Evolutionary conservation across 2,113 vertebrate genomes (phyloP).

Genomic region (Danio rerio): DNA sequence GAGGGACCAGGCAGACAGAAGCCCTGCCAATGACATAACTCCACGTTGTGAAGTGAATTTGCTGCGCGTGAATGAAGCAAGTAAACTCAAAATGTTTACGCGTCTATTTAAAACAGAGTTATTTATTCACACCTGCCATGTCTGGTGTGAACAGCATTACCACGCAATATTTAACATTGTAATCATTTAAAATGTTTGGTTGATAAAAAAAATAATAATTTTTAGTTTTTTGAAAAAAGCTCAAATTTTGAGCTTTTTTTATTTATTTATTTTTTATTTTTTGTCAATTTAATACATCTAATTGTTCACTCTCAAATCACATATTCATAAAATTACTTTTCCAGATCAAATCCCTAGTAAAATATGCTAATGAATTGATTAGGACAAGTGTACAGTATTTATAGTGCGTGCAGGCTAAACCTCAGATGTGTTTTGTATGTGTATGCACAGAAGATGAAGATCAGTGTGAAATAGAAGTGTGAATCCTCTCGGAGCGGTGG

Average conservation of each 20-base stretch:
- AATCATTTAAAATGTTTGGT: too few species aligned
- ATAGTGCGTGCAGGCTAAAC: background rate
- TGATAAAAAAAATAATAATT: too few species aligned
- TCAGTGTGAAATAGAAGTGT: slow-evolving; percentile 6
- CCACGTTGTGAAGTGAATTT: too few species aligned
- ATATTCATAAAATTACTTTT: background rate
- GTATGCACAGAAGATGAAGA: background rate
- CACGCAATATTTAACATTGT: too few species aligned
- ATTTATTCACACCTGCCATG: background rate
- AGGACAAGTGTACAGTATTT: background rate
- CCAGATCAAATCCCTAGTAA: background rate
- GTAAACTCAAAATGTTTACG: too few species aligned
- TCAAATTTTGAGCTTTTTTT: background rate
- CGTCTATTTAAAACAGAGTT: too few species aligned
- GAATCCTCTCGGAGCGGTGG: slow-evolving; percentile 5
- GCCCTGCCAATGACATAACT: too few species aligned
- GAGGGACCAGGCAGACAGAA: too few species aligned
- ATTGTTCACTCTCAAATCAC: background rate
- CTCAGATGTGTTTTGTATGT: background rate
- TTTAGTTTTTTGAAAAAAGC: background rate
- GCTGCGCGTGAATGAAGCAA: too few species aligned
- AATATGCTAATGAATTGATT: background rate
- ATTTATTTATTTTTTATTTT: too few species aligned
- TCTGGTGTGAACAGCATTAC: too few species aligned
- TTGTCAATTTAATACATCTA: background rate